Evolutionary conservation across 2,888 invertebrate genomes (phyloP), one percentile per base, ranked within the genome.

Genomic region (Agonopterix arenella): DNA sequence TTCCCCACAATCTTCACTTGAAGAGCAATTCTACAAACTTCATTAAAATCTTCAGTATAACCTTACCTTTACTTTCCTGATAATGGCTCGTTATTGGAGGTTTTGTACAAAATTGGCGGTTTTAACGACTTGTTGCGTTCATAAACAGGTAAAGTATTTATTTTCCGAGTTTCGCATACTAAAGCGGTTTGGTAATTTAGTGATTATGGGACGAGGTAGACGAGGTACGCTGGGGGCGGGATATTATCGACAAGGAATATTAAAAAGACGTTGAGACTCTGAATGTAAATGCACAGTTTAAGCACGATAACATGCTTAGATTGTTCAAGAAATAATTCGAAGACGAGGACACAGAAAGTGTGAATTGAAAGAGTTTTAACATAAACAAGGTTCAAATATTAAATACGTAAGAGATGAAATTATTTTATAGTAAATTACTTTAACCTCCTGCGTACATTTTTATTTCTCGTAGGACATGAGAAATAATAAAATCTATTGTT

Each of bases 161-260:
- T 84, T 83, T 76, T 77, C 70, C 71, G 55, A 61, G 66, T 68
- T 76, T 70, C 64, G 73, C 76, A 74, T 78, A 68, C 64, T 67
- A 69, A 69, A 72, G 57, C 57, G 60, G 62, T 58, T 59, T 61
- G 62, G 80, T 80, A 84, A 85, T 84, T 84, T 80, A 84, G 83
- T 80, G 80, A 84, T 85, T 84, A 85, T 66, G 58, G 58, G 66
- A 74, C 64, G 65, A 70, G 68, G 52, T 47, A 53, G 56, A 55
- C 57, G 66, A 68, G 61, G 60, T 60, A 47, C 50, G 50, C 58
- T 51, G 53, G 52, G 48, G 78, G 68, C 57, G 59, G 66, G 56
- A 57, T 57, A 60, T 53, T 48, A 43, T 42, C 44, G 49, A n/a
- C 43, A 16, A 46, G 37, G 52, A 49, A 36, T 46, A 41, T 49